These are phyloP conservation scores for fruit fly (Drosophila melanogaster) DNA, from an alignment of 1,140 invertebrate species.

Conservation along the genomic window Release_6_plus_ISO1_MT NT_037436.4:4850001-4850500, in stretches of 20 bases:
- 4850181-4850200: conserved; percentile 6
- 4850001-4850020: conserved; percentile 34
- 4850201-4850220: conserved; percentile 25
- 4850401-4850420: conserved; percentile 43
- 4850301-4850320: conserved; percentile 58
- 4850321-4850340: conserved; percentile 26
- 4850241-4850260: conserved; percentile 44
- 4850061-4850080: conserved; percentile 62
- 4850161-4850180: conserved; percentile 36
- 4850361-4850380: conserved; percentile 13
- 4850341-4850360: conserved; percentile 31
- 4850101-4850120: conserved; percentile 63
- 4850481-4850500: conserved; percentile 55
- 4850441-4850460: conserved; percentile 59
- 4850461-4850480: conserved; percentile 66
- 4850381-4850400: conserved; percentile 33
- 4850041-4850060: conserved; percentile 52
- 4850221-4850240: conserved; percentile 53
- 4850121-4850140: conserved; percentile 67
- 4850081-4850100: conserved; percentile 57
- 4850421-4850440: conserved; percentile 62
- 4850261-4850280: conserved; percentile 52
- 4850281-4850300: conserved; percentile 59
- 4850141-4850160: conserved; percentile 45
- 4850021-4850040: conserved; percentile 24